Percentiles rank a stretch among this genome's conserved stretches.
Evolutionary conservation across 2,888 invertebrate genomes (phyloP).

Genomic region (Tenthredo mesomela): DNA sequence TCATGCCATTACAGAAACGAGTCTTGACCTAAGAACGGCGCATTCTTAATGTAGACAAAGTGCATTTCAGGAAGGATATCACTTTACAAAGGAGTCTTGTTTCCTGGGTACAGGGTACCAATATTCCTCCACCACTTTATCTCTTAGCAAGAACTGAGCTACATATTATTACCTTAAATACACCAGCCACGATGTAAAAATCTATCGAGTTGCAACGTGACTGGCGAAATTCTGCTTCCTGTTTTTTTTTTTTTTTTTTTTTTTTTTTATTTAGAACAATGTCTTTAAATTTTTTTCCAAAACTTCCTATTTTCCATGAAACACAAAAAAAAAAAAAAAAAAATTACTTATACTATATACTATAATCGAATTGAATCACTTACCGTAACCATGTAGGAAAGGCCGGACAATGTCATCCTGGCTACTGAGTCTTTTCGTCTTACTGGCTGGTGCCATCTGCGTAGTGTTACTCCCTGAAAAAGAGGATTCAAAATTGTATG

Average conservation of each 20-base stretch:
- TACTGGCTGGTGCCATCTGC: constrained; percentile 77
- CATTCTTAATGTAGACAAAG: constrained; percentile 21
- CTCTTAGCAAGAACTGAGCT: neutral
- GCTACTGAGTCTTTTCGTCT: constrained; percentile 90
- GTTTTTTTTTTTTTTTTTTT: neutral
- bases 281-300: neutral
- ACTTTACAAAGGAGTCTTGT: constrained; percentile 18
- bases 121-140: neutral
- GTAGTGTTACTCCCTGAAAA: constrained; percentile 78
- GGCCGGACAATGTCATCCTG: constrained; percentile 89
- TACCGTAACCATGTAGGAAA: constrained; percentile 90
- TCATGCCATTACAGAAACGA: neutral
- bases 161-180: too few relatives aligned
- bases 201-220: too few relatives aligned
- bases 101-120: neutral
- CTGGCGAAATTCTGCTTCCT: too few relatives aligned
- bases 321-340: neutral
- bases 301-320: neutral
- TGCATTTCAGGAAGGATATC: neutral
- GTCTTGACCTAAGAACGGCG: constrained; percentile 13
- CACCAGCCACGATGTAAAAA: too few relatives aligned
- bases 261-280: neutral
- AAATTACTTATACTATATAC: too few relatives aligned
- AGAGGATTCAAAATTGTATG: neutral
- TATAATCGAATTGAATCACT: constrained; percentile 71